A percentile compares a stretch with the other conserved stretches of the same genome.
Conservation (phyloP, 2,888 invertebrate species). For the Monochamus alternatus region DNA sequence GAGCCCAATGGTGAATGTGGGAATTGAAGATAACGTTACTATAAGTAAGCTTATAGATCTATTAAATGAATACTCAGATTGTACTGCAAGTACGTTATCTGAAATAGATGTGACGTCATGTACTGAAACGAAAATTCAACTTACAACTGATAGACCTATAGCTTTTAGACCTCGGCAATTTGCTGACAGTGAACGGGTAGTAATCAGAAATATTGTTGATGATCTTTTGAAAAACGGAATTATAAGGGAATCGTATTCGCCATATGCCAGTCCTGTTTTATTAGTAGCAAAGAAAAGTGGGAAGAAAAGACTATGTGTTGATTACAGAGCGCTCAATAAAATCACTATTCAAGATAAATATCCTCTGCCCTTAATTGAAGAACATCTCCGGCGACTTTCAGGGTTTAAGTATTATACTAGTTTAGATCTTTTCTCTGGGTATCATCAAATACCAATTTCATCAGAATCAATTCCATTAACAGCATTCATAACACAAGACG, state of each 20-base stretch:
- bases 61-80: too few relatives aligned
- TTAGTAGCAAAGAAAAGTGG: constrained; percentile 25
- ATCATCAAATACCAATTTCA: neutral
- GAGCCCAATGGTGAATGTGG: too few relatives aligned
- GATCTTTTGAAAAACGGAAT: neutral
- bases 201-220: neutral
- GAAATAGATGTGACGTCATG: too few relatives aligned
- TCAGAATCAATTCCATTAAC: neutral
- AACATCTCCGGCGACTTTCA: neutral
- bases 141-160: too few relatives aligned
- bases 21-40: too few relatives aligned
- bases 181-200: too few relatives aligned
- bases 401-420: neutral
- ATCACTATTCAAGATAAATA: constrained; percentile 9
- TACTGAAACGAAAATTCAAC: too few relatives aligned
- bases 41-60: too few relatives aligned
- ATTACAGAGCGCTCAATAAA: constrained; percentile 16
- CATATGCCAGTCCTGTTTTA: constrained; percentile 25
- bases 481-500: neutral
- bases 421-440: neutral
- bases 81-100: too few relatives aligned
- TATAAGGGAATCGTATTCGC: neutral
- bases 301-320: constrained; percentile 18
- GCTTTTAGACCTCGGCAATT: too few relatives aligned
- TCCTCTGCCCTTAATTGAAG: neutral